Evolutionary conservation across 2,113 vertebrate species (phyloP).

Genomic region (Channa argus): DNA sequence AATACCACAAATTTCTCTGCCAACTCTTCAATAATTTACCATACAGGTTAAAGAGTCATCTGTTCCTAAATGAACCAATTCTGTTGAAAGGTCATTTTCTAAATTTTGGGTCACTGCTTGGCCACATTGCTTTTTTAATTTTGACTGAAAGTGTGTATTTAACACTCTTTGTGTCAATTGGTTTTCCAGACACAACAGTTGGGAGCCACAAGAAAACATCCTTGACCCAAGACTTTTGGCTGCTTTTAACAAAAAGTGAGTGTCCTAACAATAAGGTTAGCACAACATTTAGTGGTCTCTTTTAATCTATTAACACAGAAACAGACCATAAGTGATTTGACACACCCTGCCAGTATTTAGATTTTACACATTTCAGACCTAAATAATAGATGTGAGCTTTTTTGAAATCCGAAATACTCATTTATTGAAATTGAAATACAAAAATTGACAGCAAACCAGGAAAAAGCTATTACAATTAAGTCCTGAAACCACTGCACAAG

Average conservation of each 20-base stretch:
- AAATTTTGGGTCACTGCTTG: neutral
- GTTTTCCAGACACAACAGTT: conserved; percentile 95
- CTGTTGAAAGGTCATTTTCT: neutral
- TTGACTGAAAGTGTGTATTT: conserved; percentile 1
- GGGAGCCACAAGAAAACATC: conserved; percentile 99
- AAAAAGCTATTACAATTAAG: too few relatives aligned
- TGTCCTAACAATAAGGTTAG: neutral
- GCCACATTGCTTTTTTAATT: neutral
- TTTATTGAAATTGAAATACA: too few relatives aligned
- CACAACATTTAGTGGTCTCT: conserved; percentile 1
- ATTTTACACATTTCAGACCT: too few relatives aligned
- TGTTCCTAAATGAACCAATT: neutral
- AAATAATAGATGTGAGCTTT: too few relatives aligned
- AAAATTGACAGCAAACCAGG: too few relatives aligned
- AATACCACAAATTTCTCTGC: too few relatives aligned
- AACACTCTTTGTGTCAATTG: conserved; percentile 4
- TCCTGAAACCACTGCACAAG: too few relatives aligned
- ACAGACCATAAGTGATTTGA: too few relatives aligned
- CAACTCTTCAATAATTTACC: too few relatives aligned
- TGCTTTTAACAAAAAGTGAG: conserved; percentile 97
- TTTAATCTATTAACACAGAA: conserved; percentile 6
- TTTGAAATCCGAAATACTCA: too few relatives aligned
- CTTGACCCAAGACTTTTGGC: conserved; percentile 94
- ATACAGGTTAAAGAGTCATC: neutral
- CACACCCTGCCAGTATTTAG: too few relatives aligned